Evolutionary conservation across 2,113 vertebrate species (phyloP), one percentile per base, ranked within the genome.

Genomic region (Entelurus aequoreus): DNA sequence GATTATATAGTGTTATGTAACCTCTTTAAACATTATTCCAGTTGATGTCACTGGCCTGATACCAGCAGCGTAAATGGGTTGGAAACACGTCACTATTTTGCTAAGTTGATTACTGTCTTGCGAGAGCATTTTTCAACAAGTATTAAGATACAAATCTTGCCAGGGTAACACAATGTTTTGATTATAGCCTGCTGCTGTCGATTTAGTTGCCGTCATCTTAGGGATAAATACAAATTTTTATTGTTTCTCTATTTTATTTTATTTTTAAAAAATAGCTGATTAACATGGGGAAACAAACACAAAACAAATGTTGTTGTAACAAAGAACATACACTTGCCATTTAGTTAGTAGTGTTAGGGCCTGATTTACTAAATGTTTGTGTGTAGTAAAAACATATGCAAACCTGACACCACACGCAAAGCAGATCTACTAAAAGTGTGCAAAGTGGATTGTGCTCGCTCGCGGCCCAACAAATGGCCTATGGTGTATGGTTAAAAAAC

Each of bases 251-350:
- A 36, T 70, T 71, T 72, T 50, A 68, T 46, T 28, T 3, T 28
- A 28, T 28, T 28, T 28, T 3, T 28, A 2, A 3, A 28, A 65
- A 71, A 36, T 65, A 61, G 38, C 60, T 54, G 55, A 70, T 69
- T 64, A 72, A 60, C 40, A 47, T 71, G 56, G 58, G 35, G 82
- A 81, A 83, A 77, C 78, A 84, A 79, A 71, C 60, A 68, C 12
- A 55, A 47, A 48, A 38, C 35, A 52, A 2, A 56, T 13, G 15
- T 14, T 62, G 66, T 73, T 40, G 46, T 60, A 47, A 35, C 40
- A 49, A 9, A 51, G 46, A 19, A 21, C 28, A 53, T 47, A 15
- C 54, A 60, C 67, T 60, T 49, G 36, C 47, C 9, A 46, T 63
- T 0, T 48, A 6, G 35, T 66, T 57, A n/a, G 19, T 21, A 42